These are phyloP conservation scores for Conistra vaccinii DNA, from an alignment of 2,888 invertebrate genomes.

Conservation along the genomic window DNA sequence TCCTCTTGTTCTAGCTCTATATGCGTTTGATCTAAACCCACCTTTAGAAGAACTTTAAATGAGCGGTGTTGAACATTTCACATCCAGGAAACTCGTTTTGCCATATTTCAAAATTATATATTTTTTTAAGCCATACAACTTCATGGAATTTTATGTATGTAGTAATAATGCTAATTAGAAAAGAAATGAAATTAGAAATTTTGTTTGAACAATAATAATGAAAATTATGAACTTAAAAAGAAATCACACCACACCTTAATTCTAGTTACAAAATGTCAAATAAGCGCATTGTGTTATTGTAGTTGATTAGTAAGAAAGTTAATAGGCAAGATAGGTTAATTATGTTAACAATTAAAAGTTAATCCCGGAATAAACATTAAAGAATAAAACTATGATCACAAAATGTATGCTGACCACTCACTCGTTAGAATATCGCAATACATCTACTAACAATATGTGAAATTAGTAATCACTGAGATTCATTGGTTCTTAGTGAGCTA, in stretches of 20 bases:
- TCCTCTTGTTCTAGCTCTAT: not conserved
- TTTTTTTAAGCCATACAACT: constrained; percentile 16
- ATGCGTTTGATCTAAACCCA: not conserved
- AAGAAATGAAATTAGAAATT: constrained; percentile 25
- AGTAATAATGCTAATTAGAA: constrained; percentile 37
- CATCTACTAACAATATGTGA: constrained; percentile 51
- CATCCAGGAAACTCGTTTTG: constrained; percentile 27
- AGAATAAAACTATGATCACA: constrained; percentile 42
- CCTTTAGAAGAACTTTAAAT: constrained; percentile 1
- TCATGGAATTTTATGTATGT: constrained; percentile 9
- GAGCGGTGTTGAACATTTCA: constrained; percentile 36
- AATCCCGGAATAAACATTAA: constrained; percentile 50
- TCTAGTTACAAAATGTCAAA: constrained; percentile 84
- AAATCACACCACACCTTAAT: constrained; percentile 89
- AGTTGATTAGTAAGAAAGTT: constrained; percentile 52
- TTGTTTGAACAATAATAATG: constrained; percentile 39
- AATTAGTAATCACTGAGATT: constrained; percentile 54
- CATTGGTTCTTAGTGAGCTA: constrained; percentile 31
- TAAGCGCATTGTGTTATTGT: constrained; percentile 72
- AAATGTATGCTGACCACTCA: constrained; percentile 42
- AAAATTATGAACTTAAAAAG: constrained; percentile 68
- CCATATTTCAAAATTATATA: not conserved
- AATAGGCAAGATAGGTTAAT: constrained; percentile 44
- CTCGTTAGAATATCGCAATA: constrained; percentile 56
- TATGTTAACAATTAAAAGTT: constrained; percentile 61